A percentile compares a stretch with the other conserved stretches of the same genome.
phyloP scores from a whole-genome alignment of 2,797 vertebrate genomes.

The Myotis vivesi region DNA sequence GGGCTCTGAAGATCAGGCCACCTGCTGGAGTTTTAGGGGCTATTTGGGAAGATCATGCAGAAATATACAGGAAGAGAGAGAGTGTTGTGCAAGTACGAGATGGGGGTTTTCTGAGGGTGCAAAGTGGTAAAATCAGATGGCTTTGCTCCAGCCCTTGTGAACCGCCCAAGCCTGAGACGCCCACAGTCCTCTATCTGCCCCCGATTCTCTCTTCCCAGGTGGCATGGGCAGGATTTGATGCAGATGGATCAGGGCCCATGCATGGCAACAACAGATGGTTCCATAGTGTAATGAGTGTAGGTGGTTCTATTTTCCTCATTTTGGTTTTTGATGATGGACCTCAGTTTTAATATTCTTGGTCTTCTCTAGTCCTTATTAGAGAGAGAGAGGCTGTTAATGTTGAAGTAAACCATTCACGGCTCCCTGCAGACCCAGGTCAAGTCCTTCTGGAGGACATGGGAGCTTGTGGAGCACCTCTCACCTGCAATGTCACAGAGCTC shows the following conservation, averaged over 20 bases:
- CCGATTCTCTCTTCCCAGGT: not conserved
- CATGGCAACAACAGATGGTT: not conserved
- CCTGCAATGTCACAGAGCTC: constrained; percentile 99
- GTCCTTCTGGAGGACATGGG: not conserved
- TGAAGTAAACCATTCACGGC: not conserved
- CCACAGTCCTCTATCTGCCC: not conserved
- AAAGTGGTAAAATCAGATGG: not conserved
- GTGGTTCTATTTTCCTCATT: not conserved
- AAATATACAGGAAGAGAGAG: not conserved
- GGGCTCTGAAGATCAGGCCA: not conserved
- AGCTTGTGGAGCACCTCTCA: constrained; percentile 75
- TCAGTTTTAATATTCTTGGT: not conserved
- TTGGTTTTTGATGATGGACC: not conserved
- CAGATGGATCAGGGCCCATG: not conserved
- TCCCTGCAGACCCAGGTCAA: not conserved
- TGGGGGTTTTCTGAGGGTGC: not conserved
- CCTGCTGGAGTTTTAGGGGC: not conserved
- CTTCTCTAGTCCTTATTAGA: not conserved
- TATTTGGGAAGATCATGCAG: not conserved
- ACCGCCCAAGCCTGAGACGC: not conserved
- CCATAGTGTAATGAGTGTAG: not conserved
- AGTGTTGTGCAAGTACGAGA: not conserved
- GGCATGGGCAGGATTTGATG: not conserved
- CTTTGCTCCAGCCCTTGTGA: not conserved
- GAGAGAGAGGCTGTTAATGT: not conserved